A percentile compares a stretch with the other conserved stretches of the same genome.
These are phyloP conservation scores for Mus pahari DNA, from an alignment of 2,113 vertebrate species.

Conservation along the genomic window DNA sequence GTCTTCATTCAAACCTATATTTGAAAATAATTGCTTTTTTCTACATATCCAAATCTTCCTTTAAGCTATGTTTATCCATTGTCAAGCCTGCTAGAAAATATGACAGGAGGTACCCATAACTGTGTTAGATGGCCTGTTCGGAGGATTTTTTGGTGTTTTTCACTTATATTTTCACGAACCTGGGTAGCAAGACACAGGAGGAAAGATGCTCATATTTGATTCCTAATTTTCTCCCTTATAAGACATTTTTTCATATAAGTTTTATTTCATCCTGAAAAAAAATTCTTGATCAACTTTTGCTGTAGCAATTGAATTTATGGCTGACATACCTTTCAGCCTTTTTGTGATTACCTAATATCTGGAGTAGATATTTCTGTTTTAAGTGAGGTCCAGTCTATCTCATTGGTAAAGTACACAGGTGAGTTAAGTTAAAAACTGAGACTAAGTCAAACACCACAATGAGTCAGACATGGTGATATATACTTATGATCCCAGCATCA, in stretches of 20 bases:
- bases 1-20: conserved; percentile 64
- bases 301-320: neutral
- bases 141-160: conserved; percentile 65
- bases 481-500: neutral
- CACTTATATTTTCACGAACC: conserved; percentile 40
- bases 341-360: neutral
- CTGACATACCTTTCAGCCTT: neutral
- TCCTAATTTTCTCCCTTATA: neutral
- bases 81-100: conserved; percentile 51
- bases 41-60: conserved; percentile 64
- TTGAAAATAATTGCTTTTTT: conserved; percentile 80
- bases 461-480: neutral
- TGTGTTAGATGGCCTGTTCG: neutral
- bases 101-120: conserved; percentile 30
- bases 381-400: neutral
- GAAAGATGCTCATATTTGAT: conserved; percentile 45
- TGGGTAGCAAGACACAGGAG: conserved; percentile 19
- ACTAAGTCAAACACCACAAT: conserved; percentile 26
- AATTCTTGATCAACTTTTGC: conserved; percentile 38
- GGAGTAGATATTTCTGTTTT: conserved; percentile 17
- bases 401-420: neutral
- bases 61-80: conserved; percentile 59
- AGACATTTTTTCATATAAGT: neutral
- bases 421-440: conserved; percentile 14
- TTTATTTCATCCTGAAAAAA: conserved; percentile 47